Evolutionary conservation across 2,113 vertebrate genomes (phyloP), one percentile per base, ranked within the genome.

Genomic region (Micronycteris hirsuta): DNA sequence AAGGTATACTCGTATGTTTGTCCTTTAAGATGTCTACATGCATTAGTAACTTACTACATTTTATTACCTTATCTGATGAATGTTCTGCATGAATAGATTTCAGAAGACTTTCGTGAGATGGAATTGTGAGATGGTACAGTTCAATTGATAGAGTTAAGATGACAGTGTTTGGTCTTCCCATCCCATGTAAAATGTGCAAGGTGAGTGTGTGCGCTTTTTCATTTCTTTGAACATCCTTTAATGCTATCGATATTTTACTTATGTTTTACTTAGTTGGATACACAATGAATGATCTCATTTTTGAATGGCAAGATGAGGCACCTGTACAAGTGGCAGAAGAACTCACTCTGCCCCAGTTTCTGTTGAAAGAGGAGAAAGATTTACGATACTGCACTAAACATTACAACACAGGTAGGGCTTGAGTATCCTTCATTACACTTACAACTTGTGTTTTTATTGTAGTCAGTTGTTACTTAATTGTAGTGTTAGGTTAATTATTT

Each of bases 261-360:
- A 54, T 95, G 78, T 91, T 97, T 98, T 97, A 92, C 96, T 71
- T 98, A 99, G 99, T 99, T 98, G 99, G 99, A 45, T 99, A 99
- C 97, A 99, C 99, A 54, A 99, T 99, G 99, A 99, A 99, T 63
- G 99, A 99, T 97, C 99, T 99, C 58, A 99, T 99, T 98, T 99
- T 99, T 97, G 99, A 99, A 98, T 99, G 99, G 99, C 99, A 99
- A 99, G 99, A 99, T 97, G 99, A 99, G 15, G 99, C 99, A 93
- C 99, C 99, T 0, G 99, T 99, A 41, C 99, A 99, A 98, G 98
- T 99, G 96, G 99, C 99, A 5, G 99, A 99, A 91, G 99, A 99
- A 83, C 99, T 99, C 47, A 99, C 99, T 16, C 98, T 99, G 58
- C 99, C 99, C 45, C 99, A 99, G 96, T 99, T 99, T 98, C 98